These are phyloP conservation scores for Pagetopsis macropterus DNA, from an alignment of 2,797 vertebrate species.

Conservation along the genomic window DNA sequence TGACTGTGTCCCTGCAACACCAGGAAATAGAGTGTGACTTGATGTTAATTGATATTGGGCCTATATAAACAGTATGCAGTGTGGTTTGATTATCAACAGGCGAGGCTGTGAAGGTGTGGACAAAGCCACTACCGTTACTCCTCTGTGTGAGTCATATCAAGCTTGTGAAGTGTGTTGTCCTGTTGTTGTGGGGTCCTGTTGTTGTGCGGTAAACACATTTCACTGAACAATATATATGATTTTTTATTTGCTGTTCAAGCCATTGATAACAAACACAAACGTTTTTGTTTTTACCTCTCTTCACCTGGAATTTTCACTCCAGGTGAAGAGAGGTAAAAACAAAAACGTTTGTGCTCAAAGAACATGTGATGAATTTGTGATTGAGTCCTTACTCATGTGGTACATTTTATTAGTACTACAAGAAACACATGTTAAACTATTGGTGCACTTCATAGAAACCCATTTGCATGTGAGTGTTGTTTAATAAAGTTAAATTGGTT, in stretches of 20 bases:
- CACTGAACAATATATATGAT: slow-evolving; percentile 18
- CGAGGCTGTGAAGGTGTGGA: slow-evolving; percentile 24
- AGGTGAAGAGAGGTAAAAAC: too few relatives aligned
- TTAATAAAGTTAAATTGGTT: slow-evolving; percentile 15
- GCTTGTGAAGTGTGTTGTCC: background rate
- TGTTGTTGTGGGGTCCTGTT: background rate
- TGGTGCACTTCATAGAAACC: background rate
- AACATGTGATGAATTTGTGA: slow-evolving; percentile 35
- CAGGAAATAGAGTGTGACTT: slow-evolving; percentile 25
- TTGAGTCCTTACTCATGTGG: slow-evolving; percentile 14
- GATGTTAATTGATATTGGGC: slow-evolving; percentile 47
- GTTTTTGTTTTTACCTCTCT: slow-evolving; percentile 26
- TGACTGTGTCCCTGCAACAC: slow-evolving; percentile 1
- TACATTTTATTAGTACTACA: slow-evolving; percentile 9
- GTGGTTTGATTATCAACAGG: slow-evolving; percentile 14
- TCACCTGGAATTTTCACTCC: too few relatives aligned
- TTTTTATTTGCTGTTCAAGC: slow-evolving; percentile 42
- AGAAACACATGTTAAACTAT: slow-evolving; percentile 10
- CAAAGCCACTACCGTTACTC: slow-evolving; percentile 5
- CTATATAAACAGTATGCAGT: slow-evolving; percentile 30
- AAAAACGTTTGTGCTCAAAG: slow-evolving; percentile 23
- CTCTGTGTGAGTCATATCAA: slow-evolving; percentile 26
- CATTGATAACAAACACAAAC: background rate
- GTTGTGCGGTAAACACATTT: slow-evolving; percentile 22
- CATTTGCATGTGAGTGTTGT: slow-evolving; percentile 23